A percentile compares a stretch with the other conserved stretches of the same genome.
Evolutionary conservation across 2,797 vertebrate genomes (phyloP).

Genomic region (Valencia hispanica): DNA sequence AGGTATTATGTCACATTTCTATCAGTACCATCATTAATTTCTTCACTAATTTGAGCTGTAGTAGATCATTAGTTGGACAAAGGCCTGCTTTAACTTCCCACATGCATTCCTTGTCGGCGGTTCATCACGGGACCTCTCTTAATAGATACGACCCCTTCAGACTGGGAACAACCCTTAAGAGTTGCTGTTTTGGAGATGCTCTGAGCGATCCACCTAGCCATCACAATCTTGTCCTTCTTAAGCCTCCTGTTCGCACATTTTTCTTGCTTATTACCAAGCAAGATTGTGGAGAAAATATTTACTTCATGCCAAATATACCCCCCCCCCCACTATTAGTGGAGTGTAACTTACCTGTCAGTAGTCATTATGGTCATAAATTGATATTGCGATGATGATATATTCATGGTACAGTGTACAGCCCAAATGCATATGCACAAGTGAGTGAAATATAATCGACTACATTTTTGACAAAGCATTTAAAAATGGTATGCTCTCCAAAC

Average conservation of each 20-base stretch:
- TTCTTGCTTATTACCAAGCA: not conserved
- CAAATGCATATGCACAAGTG: not conserved
- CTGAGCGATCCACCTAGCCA: not conserved
- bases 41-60: not conserved
- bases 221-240: not conserved
- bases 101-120: not conserved
- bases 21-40: not conserved
- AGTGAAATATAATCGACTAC: not conserved
- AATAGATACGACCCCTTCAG: not conserved
- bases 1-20: not conserved
- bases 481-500: conserved; percentile 24
- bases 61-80: not conserved
- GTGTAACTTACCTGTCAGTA: not conserved
- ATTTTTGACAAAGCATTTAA: conserved; percentile 37
- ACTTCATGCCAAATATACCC: not conserved
- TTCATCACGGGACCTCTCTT: not conserved
- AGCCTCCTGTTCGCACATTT: not conserved
- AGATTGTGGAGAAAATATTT: not conserved
- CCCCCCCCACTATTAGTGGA: not conserved
- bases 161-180: not conserved
- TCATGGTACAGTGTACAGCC: not conserved
- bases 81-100: not conserved
- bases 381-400: too few species aligned
- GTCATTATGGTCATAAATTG: too few species aligned
- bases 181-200: not conserved